Conservation (phyloP, 2,113 vertebrate genomes). For the Bufo bufo region DNA sequence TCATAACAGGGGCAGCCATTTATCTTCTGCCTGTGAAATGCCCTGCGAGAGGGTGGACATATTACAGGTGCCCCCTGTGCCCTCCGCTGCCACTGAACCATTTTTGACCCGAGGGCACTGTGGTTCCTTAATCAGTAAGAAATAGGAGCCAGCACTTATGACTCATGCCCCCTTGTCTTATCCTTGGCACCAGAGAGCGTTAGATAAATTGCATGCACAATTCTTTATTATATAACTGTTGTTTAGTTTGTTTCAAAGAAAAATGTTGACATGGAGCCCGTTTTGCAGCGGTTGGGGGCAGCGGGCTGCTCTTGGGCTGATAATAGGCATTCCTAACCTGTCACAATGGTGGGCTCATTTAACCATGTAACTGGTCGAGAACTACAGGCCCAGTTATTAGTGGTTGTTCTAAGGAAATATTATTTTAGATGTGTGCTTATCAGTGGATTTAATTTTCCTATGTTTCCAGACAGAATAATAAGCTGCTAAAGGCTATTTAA, state of each 20-base stretch:
- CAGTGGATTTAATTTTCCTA: too few species aligned
- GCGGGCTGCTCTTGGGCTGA: neutral
- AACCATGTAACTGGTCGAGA: too few species aligned
- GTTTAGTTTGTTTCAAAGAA: neutral
- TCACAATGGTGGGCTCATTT: too few species aligned
- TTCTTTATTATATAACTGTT: constrained; percentile 13
- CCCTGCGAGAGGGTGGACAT: neutral
- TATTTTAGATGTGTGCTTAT: too few species aligned
- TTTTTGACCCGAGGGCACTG: constrained; percentile 1
- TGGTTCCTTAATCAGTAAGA: neutral
- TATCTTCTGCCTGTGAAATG: neutral
- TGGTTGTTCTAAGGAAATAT: too few species aligned
- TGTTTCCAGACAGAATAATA: too few species aligned
- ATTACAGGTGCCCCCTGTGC: neutral
- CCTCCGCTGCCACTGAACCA: neutral
- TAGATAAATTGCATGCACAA: constrained; percentile 10
- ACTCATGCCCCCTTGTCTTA: constrained; percentile 6
- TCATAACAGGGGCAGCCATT: neutral
- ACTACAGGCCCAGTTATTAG: too few species aligned
- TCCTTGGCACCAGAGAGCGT: constrained; percentile 3
- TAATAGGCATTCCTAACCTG: neutral
- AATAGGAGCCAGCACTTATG: neutral
- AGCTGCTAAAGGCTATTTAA: too few species aligned
- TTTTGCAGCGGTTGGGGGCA: too few species aligned
- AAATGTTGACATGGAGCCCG: too few species aligned